A percentile compares a stretch with the other conserved stretches of the same genome.
Evolutionary conservation across 1,140 invertebrate species (phyloP).

Genomic region (Formica selysi): DNA sequence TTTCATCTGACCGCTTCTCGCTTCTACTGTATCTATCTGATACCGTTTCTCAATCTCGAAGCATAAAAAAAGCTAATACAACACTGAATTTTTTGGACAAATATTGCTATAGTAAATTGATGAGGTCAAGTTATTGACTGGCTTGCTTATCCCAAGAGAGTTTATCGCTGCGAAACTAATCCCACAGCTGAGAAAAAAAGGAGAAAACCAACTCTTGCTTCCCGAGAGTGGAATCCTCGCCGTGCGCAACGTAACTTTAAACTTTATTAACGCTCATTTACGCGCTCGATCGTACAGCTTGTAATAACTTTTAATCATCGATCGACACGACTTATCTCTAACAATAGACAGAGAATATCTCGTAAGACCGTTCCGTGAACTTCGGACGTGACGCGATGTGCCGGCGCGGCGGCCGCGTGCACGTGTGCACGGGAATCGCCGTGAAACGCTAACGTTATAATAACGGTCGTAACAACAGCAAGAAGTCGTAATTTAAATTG

Average conservation of each 20-base stretch:
- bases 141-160: background rate
- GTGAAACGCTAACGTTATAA: constrained; percentile 79
- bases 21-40: background rate
- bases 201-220: background rate
- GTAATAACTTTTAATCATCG: constrained; percentile 13
- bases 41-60: constrained; percentile 11
- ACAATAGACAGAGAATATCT: constrained; percentile 25
- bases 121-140: background rate
- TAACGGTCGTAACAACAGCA: constrained; percentile 78
- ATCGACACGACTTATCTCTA: constrained; percentile 16
- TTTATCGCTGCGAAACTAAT: constrained; percentile 29
- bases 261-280: constrained; percentile 45
- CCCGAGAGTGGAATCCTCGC: background rate
- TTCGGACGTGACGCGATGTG: constrained; percentile 34
- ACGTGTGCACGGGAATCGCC: constrained; percentile 69
- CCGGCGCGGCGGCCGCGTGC: constrained; percentile 24
- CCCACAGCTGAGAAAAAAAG: background rate
- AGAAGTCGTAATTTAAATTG: constrained; percentile 82
- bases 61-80: background rate
- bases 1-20: constrained; percentile 3
- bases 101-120: background rate
- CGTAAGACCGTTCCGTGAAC: constrained; percentile 3
- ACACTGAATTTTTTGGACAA: background rate
- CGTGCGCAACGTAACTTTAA: background rate
- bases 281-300: background rate